phyloP scores from a whole-genome alignment of 2,113 vertebrate genomes.

The Condylura cristata region DNA sequence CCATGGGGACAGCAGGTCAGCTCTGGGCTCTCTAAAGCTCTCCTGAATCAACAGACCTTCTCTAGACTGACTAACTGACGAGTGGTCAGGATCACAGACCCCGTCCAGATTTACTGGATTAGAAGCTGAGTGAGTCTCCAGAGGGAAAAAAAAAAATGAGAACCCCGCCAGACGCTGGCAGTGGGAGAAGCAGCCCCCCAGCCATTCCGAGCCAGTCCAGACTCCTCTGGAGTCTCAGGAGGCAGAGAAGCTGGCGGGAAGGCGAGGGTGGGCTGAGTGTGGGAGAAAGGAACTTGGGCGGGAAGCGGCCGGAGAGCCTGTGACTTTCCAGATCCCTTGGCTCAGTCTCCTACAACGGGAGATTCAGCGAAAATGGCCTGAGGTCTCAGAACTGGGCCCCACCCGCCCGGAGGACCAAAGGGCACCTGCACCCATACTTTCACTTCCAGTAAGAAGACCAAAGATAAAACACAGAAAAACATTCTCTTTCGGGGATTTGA shows the following conservation, averaged over 20 bases:
- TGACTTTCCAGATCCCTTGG: conserved; percentile 24
- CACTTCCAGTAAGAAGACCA: conserved; percentile 18
- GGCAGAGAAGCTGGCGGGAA: neutral
- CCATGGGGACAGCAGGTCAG: neutral
- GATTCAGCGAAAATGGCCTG: neutral
- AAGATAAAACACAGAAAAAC: neutral
- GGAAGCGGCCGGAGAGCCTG: neutral
- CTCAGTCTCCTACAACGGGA: neutral
- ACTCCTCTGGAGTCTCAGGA: neutral
- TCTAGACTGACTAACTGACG: neutral
- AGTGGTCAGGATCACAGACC: neutral
- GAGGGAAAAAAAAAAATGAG: neutral
- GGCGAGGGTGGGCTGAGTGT: neutral
- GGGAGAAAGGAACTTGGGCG: neutral
- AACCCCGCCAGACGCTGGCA: neutral
- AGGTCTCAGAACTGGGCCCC: conserved; percentile 41
- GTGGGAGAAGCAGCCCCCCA: neutral
- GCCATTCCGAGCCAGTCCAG: neutral
- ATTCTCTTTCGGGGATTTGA: neutral
- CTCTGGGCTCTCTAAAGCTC: neutral
- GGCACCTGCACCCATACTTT: conserved; percentile 10
- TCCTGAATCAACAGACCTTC: neutral
- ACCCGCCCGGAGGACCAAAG: neutral
- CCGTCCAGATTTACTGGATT: neutral
- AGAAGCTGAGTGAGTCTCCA: neutral